Percentiles rank a stretch among this genome's conserved stretches.
Conservation (phyloP, 2,113 vertebrate species). For the Calidris pugnax region DNA sequence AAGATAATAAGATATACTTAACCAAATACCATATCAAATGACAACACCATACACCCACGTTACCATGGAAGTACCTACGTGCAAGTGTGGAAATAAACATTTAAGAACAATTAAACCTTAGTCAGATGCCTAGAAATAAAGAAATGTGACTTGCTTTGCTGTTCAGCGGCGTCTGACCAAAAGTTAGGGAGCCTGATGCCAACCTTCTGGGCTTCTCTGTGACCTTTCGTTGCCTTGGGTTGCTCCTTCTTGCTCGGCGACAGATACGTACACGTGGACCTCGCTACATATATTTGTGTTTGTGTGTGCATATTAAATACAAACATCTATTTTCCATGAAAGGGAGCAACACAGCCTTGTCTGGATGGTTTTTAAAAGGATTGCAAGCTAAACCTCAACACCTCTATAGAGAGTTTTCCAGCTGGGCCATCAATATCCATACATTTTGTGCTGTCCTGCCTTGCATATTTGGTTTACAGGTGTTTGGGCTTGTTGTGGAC, state of each 20-base stretch:
- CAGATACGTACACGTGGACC: accelerated
- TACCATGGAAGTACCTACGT: neutral
- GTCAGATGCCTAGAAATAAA: slow-evolving; percentile 3
- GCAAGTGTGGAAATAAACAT: neutral
- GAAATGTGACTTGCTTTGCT: neutral
- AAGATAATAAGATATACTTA: slow-evolving; percentile 2
- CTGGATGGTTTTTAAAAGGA: neutral
- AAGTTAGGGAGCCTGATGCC: neutral
- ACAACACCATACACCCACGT: neutral
- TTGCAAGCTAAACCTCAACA: neutral
- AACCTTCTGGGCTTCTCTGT: neutral
- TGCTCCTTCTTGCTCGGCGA: neutral
- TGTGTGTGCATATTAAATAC: neutral
- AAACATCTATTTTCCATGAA: neutral
- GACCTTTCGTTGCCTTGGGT: neutral
- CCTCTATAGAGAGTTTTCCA: neutral
- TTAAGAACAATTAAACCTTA: slow-evolving; percentile 32
- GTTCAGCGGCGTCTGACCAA: neutral
- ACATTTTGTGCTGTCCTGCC: neutral
- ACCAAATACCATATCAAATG: neutral
- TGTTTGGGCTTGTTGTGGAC: neutral
- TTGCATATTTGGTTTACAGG: neutral
- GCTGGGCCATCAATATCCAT: neutral
- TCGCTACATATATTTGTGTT: neutral
- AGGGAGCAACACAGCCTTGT: accelerated